phyloP scores from a whole-genome alignment of 2,797 vertebrate species.

The Ceyx erithaca region DNA sequence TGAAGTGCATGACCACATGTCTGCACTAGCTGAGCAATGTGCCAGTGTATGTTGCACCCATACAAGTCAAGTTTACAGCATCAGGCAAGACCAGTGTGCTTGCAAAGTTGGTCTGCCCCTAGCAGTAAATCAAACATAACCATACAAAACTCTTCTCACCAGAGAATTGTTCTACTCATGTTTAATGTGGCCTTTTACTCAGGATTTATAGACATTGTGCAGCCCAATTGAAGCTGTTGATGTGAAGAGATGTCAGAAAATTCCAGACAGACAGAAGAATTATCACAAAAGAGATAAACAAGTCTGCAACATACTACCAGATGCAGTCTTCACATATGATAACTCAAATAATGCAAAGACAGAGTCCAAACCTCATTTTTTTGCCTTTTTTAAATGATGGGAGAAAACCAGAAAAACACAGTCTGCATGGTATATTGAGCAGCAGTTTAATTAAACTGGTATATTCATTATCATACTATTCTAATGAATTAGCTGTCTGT shows the following conservation, averaged over 20 bases:
- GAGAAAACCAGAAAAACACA: neutral
- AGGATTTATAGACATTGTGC: neutral
- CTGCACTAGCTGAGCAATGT: neutral
- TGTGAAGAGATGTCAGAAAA: neutral
- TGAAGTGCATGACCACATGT: neutral
- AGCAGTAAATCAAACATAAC: neutral
- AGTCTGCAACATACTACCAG: neutral
- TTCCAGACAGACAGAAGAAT: neutral
- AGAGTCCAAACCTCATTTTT: neutral
- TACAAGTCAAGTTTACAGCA: neutral
- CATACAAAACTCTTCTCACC: neutral
- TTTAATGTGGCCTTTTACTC: neutral
- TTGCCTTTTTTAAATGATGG: neutral
- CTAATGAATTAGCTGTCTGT: neutral
- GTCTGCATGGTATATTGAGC: neutral
- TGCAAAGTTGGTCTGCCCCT: neutral
- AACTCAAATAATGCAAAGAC: neutral
- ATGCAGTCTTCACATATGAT: neutral
- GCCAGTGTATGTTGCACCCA: neutral
- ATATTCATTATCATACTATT: neutral
- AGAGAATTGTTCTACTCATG: neutral
- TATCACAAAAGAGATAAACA: neutral
- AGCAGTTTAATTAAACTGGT: neutral
- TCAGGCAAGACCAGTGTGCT: neutral
- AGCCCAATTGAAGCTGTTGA: neutral